Base-by-base conservation (phyloP, 2,888 invertebrate genomes). In the Ichneumoninae sp. region DNA sequence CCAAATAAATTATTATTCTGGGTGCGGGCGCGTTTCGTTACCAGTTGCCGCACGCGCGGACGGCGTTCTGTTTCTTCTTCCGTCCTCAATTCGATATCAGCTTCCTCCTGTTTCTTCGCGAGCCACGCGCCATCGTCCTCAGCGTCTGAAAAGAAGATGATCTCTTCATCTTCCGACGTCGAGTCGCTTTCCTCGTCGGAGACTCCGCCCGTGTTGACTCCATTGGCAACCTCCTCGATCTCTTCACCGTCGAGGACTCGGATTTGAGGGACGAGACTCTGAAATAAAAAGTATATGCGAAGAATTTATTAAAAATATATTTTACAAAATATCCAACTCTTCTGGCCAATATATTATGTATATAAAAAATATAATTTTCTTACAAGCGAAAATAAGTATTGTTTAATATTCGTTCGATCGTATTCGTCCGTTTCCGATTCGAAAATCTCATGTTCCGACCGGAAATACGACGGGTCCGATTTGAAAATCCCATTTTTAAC, bases 201-300 rank as follows among this genome's bases (percentile, higher is more conserved):
- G 47, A 22, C 50, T 69, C 44, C 44, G 8, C 5, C 5, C 13
- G 5, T 33, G 13, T 60, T 16, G 6, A 13, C n/a, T 10, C 0
- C n/a, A 47, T 44, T 65, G 16, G 16, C 54, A 8, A 36, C 10
- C 13, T 26, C 13, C 30, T 36, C 44, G 8, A 78, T 62, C 26
- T 76, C 66, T 62, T 86, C 75, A n/a, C 86, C 84, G 68, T 87
- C 87, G 72, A 87, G 82, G 54, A 79, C n/a, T 40, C 69, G 82
- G 33, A 87, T 50, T 74, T 84, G 86, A 0, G 87, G 86, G 6
- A 87, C 47, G 8, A 86, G 72, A 1, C 8, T 62, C 87, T 87
- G 57, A 47, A 77, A 44, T 16, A 44, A 44, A 16, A 44, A 16
- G 44, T 44, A 16, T 3, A 16, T 3, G 16, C 44, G 3, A 44